Percentiles rank a stretch among this genome's conserved stretches.
Evolutionary conservation across 2,888 invertebrate species (phyloP).

Genomic region (Amphipoea oculea): DNA sequence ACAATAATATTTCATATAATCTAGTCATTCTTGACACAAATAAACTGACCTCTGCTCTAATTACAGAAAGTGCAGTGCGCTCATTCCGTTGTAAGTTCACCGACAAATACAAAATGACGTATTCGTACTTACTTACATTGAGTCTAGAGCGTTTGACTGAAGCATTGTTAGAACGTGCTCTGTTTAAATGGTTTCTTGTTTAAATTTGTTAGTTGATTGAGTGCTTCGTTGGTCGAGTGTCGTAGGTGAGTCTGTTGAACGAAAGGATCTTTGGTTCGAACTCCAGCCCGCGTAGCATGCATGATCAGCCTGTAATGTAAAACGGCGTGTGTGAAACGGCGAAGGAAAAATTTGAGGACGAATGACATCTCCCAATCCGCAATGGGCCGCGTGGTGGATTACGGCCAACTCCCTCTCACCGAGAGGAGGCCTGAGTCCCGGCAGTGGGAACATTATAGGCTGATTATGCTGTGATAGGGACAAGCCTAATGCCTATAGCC

Average conservation of each 20-base stretch:
- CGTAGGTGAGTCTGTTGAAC: not conserved
- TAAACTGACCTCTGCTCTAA: slow-evolving; percentile 28
- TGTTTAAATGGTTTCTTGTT: slow-evolving; percentile 20
- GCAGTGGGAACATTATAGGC: no score
- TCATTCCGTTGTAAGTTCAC: slow-evolving; percentile 7
- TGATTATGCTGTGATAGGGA: not conserved
- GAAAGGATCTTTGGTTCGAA: not conserved
- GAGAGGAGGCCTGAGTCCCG: no score
- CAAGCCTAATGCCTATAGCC: no score
- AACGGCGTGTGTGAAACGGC: no score
- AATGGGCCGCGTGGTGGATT: no score
- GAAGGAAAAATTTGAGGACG: no score
- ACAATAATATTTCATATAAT: not conserved
- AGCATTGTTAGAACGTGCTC: slow-evolving; percentile 27
- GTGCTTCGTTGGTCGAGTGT: no score
- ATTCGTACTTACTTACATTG: slow-evolving; percentile 19
- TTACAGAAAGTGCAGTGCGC: slow-evolving; percentile 34
- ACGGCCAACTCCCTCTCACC: no score
- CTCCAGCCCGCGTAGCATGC: not conserved
- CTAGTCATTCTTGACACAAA: slow-evolving; percentile 15
- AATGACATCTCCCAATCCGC: no score
- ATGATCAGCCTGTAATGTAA: no score
- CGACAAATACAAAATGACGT: slow-evolving; percentile 11
- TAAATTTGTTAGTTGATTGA: slow-evolving; percentile 7
- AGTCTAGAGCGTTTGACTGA: not conserved